These are phyloP conservation scores for Sciurus niger DNA, from an alignment of 2,113 vertebrate genomes.

Conservation along the genomic window DNA sequence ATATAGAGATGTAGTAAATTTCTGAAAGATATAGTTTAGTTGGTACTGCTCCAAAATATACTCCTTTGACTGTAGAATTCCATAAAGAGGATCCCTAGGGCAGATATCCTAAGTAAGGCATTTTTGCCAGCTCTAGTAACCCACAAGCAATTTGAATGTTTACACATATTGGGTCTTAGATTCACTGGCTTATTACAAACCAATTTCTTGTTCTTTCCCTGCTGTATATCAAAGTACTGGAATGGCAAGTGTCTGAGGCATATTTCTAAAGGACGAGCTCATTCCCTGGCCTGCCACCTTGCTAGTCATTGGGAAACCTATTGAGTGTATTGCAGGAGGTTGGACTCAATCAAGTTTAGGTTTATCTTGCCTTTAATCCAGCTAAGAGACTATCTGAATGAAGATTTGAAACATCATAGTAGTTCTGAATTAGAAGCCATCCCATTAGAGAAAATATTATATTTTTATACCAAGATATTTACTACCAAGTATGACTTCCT, in stretches of 20 bases:
- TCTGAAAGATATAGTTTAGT: neutral
- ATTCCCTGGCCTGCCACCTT: slow-evolving; percentile 40
- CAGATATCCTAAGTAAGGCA: slow-evolving; percentile 18
- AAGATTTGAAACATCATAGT: slow-evolving; percentile 12
- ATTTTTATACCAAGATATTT: slow-evolving; percentile 44
- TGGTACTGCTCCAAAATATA: neutral
- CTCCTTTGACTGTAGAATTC: neutral
- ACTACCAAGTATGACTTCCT: slow-evolving; percentile 2
- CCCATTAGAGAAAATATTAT: neutral
- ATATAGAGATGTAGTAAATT: slow-evolving; percentile 27
- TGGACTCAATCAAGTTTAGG: slow-evolving; percentile 51
- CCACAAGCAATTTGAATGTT: slow-evolving; percentile 66
- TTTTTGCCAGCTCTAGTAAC: neutral
- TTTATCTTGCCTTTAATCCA: slow-evolving; percentile 53
- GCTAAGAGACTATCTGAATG: slow-evolving; percentile 34
- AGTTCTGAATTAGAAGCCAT: slow-evolving; percentile 3
- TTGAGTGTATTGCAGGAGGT: slow-evolving; percentile 55
- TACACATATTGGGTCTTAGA: slow-evolving; percentile 66
- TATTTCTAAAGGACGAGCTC: slow-evolving; percentile 70
- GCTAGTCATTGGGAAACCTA: slow-evolving; percentile 31
- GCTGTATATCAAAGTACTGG: slow-evolving; percentile 61
- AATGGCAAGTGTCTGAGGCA: neutral
- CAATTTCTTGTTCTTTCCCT: slow-evolving; percentile 51
- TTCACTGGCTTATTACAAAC: slow-evolving; percentile 62
- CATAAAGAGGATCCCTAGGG: neutral